Percentiles rank a stretch among this genome's conserved stretches.
Conservation (phyloP, 2,888 invertebrate species). For the Agrilus biguttatus region DNA sequence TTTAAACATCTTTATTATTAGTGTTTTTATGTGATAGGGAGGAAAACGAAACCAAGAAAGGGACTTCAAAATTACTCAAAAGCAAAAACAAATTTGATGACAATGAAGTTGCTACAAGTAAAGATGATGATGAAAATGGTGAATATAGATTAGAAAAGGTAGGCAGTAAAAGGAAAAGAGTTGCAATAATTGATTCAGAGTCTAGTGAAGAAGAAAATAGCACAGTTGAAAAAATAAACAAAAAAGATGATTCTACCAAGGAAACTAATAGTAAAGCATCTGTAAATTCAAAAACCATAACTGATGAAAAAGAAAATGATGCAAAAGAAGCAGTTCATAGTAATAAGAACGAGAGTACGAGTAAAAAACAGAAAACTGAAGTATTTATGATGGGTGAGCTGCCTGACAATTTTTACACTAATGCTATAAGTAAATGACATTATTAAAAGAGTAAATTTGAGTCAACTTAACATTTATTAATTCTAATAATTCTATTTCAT, state of each 20-base stretch:
- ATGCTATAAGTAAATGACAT: too few species aligned
- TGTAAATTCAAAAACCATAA: conserved; percentile 26
- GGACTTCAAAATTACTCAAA: neutral
- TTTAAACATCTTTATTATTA: too few species aligned
- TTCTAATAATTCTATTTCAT: too few species aligned
- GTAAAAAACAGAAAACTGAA: conserved; percentile 5
- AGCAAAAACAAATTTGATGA: too few species aligned
- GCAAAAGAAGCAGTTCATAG: conserved; percentile 10
- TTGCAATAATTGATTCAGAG: conserved; percentile 11
- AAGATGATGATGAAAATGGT: neutral
- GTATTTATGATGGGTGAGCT: neutral
- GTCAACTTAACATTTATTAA: too few species aligned
- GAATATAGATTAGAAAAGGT: conserved; percentile 22
- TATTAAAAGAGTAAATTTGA: neutral
- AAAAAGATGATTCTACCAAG: conserved; percentile 15
- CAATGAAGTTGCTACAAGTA: neutral
- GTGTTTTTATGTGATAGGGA: too few species aligned
- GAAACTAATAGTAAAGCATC: conserved; percentile 25
- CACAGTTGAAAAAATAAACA: conserved; percentile 8
- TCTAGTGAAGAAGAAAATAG: conserved; percentile 9
- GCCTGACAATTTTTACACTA: too few species aligned
- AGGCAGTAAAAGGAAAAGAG: conserved; percentile 21
- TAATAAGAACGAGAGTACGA: conserved; percentile 6
- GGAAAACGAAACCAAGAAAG: neutral
- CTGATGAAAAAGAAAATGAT: conserved; percentile 11